Evolutionary conservation across 2,888 invertebrate species (phyloP), one percentile per base, ranked within the genome.

Genomic region (Pyrocoelia pectoralis): DNA sequence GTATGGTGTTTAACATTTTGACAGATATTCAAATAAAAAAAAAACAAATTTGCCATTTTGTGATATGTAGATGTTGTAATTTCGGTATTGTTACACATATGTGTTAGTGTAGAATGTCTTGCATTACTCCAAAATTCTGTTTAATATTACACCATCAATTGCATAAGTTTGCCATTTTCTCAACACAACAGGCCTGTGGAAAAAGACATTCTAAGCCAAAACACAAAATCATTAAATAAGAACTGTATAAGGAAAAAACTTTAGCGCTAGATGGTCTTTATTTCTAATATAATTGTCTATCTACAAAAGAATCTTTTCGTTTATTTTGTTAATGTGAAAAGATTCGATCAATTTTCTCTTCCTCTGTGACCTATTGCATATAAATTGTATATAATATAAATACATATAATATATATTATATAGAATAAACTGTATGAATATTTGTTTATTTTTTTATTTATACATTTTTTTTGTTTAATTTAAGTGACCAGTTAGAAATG

Each of bases 81-180:
- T 74, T 72, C 68, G 72, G 72, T 72, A 73, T 73, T 73, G 72
- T 73, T 73, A 72, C 70, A 66, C 68, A 68, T 73, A 70, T 68
- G 68, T 74, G 72, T 73, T 74, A 70, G 72, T 68, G 68, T 69
- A 72, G 72, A 69, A 70, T 69, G 69, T 73, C 66, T 71, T 8
- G n/a, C 33, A 70, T 70, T 69, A 69, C 71, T 54, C 15, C 43
- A 40, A 33, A 33, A 33, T 54, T 55, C 28, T 50, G 55, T 55
- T 61, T 55, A 48, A 53, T 15, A 50, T 28, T 40, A 14, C n/a
- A n/a, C n/a, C n/a, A n/a, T n/a, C n/a, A n/a, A n/a, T 15, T 59
- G 46, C 54, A 61, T 24, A 24, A 24, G 6, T 24, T 6, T 24
- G 6, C 3, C 6, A 5, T 24, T 24, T 24, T 6, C 24, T 24